Evolutionary conservation across 2,113 vertebrate genomes (phyloP), one percentile per base, ranked within the genome.

Genomic region (Erpornis zantholeuca): DNA sequence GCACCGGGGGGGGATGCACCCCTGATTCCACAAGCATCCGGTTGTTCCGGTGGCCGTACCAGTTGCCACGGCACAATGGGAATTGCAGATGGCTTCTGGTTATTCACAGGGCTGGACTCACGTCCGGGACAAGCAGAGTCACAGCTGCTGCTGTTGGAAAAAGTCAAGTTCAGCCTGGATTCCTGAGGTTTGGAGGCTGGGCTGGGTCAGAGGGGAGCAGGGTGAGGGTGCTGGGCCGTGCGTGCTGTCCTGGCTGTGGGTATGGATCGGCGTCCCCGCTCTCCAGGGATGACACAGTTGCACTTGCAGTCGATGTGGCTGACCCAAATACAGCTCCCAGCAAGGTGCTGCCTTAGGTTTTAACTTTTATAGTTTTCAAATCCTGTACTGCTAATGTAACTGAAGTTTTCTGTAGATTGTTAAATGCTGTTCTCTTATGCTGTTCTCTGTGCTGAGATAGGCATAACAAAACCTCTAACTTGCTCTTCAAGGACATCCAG

Each of bases 211-310:
- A 0, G 1, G 3, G 7, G 25, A 80, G 27, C 12, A 2, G 1
- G 15, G 60, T 1, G 31, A 2, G 2, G 59, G 7, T 1, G 25
- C 9, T 12, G 8, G 4, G 2, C 33, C 2, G 36, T 7, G 1
- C 11, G 10, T 53, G 72, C 61, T 42, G 5, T 2, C 28, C 66
- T 6, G 1, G 6, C 12, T 1, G 1, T 13, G 40, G 27, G 5
- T 24, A 84, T 64, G 91, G 94, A 83, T 92, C 10, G 7, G 40
- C 6, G 3, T 61, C 89, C 89, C 9, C 59, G 27, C 91, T 95
- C 95, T 95, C 95, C 95, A 94, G 95, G 93, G 91, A 91, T 92
- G 89, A 81, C 93, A 81, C 89, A 83, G 50, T 59, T 82, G 92
- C 83, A 81, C 56, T 16, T 2, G 6, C 86, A 61, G 86, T 92